Conservation (phyloP, 2,888 invertebrate genomes). For the Cataglyphis altisquamis region DNA sequence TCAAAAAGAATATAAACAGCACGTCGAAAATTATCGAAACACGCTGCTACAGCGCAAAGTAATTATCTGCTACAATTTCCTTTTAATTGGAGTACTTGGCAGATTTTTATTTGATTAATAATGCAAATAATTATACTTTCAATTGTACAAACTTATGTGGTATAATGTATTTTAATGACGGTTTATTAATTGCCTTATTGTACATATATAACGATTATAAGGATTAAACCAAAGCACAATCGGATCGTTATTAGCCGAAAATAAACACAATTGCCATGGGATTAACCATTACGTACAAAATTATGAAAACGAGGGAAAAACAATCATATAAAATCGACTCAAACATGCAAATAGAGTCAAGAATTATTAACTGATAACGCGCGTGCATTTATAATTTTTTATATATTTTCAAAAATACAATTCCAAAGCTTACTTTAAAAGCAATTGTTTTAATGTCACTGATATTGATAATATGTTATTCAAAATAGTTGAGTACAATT, state of each 20-base stretch:
- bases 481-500: background rate
- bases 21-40: constrained; percentile 30
- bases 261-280: background rate
- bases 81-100: constrained; percentile 45
- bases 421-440: constrained; percentile 13
- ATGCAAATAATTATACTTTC: constrained; percentile 47
- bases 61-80: constrained; percentile 41
- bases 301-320: background rate
- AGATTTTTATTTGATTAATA: constrained; percentile 30
- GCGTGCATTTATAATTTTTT: background rate
- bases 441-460: background rate
- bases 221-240: constrained; percentile 19
- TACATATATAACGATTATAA: constrained; percentile 18
- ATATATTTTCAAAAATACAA: constrained; percentile 7
- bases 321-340: constrained; percentile 9
- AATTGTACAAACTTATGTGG: constrained; percentile 38
- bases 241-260: constrained; percentile 9
- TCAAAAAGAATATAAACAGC: constrained; percentile 10
- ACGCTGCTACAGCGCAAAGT: constrained; percentile 11
- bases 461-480: constrained; percentile 11
- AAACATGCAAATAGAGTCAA: background rate
- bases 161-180: constrained; percentile 19
- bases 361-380: background rate
- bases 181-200: constrained; percentile 47
- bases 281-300: constrained; percentile 15